Evolutionary conservation across 2,113 vertebrate species (phyloP).

Genomic region (Notiomystis cincta): DNA sequence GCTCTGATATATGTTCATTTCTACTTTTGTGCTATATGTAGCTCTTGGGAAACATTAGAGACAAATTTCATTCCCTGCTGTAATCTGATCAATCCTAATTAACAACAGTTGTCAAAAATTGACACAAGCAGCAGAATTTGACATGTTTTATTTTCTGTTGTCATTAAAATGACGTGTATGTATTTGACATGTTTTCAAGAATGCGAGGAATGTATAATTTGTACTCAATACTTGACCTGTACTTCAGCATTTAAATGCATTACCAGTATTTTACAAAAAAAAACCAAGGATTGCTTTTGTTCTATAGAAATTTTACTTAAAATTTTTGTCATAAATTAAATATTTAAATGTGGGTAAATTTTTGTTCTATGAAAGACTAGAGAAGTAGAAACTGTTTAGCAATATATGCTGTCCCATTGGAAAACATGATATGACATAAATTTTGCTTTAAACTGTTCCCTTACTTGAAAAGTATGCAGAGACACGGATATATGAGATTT

Average conservation of each 20-base stretch:
- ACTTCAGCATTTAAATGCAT: not conserved
- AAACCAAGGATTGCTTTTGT: not conserved
- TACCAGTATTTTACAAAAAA: not conserved
- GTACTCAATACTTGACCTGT: not conserved
- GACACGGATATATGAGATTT: rapidly evolving
- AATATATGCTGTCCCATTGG: not conserved
- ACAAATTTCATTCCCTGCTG: not conserved
- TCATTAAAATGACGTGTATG: not conserved
- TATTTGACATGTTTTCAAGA: not conserved
- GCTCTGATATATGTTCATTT: not conserved
- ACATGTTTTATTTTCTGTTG: not conserved
- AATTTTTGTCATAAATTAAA: not conserved
- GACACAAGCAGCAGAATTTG: not conserved
- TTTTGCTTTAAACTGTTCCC: not conserved
- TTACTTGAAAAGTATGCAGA: not conserved
- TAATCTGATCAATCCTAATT: not conserved
- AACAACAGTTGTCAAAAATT: not conserved
- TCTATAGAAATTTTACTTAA: not conserved
- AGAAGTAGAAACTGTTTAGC: not conserved
- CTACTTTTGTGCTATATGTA: not conserved
- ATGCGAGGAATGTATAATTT: not conserved
- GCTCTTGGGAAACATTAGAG: not conserved
- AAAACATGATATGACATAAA: not conserved
- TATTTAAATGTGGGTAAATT: not conserved
- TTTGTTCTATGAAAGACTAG: not conserved